phyloP scores from a whole-genome alignment of 2,888 invertebrate species.

The Abscondita cerata region DNA sequence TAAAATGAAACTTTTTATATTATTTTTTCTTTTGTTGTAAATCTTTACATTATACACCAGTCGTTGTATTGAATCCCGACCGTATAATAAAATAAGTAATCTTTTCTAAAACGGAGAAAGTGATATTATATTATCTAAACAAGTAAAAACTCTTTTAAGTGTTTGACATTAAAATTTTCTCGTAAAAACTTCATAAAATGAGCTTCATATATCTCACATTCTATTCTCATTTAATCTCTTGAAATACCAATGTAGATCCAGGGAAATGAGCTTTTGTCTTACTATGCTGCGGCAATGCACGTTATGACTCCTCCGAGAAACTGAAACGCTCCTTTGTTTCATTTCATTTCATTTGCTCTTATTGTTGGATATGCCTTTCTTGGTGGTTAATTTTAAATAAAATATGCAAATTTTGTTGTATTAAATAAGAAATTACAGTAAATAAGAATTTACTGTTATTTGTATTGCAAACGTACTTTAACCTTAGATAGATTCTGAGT shows the following conservation, averaged over 20 bases:
- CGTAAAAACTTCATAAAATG: slow-evolving; percentile 27
- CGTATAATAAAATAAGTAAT: background rate
- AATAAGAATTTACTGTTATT: too few species aligned
- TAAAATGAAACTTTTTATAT: too few species aligned
- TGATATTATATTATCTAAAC: slow-evolving; percentile 16
- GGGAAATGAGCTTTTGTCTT: slow-evolving; percentile 23
- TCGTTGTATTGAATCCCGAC: too few species aligned
- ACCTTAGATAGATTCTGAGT: too few species aligned
- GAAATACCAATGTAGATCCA: slow-evolving; percentile 25
- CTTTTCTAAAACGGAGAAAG: background rate
- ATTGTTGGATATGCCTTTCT: slow-evolving; percentile 17
- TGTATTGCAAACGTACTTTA: too few species aligned
- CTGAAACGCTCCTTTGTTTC: slow-evolving; percentile 24
- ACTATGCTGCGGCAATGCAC: slow-evolving; percentile 22
- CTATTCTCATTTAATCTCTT: slow-evolving; percentile 28
- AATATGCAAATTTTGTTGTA: too few species aligned
- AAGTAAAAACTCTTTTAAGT: slow-evolving; percentile 21
- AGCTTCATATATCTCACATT: slow-evolving; percentile 29
- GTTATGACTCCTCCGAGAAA: slow-evolving; percentile 21
- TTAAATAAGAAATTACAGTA: too few species aligned
- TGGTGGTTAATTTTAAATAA: slow-evolving; percentile 19
- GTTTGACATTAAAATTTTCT: slow-evolving; percentile 24
- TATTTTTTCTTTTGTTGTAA: too few species aligned
- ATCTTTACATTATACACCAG: too few species aligned
- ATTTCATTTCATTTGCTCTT: slow-evolving; percentile 26